Percentiles rank a stretch among this genome's conserved stretches.
Conservation (phyloP, 2,888 invertebrate species). For the Pristionchus mayeri region DNA sequence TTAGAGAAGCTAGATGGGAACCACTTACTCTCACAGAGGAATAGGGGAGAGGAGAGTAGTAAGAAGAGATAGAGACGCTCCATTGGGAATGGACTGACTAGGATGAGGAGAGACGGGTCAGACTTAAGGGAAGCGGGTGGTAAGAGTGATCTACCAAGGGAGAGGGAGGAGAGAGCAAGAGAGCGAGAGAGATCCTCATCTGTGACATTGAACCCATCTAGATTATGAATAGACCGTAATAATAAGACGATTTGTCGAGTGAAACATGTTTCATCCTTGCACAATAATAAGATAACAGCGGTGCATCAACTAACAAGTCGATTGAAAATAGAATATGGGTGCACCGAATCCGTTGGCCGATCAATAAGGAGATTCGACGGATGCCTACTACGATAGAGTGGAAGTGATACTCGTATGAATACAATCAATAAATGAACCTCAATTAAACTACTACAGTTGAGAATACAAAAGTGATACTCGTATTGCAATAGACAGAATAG, state of each 20-base stretch:
- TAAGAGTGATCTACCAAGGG: constrained; percentile 16
- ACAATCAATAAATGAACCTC: constrained; percentile 30
- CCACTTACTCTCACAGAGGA: not conserved
- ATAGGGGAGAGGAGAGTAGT: constrained; percentile 9
- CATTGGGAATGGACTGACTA: not conserved
- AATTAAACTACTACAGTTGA: constrained; percentile 5
- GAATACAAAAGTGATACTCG: constrained; percentile 33
- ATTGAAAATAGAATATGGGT: not conserved
- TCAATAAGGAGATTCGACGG: constrained; percentile 11
- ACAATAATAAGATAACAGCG: constrained; percentile 31
- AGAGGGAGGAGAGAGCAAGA: not conserved
- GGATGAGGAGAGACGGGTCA: not conserved
- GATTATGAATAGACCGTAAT: not conserved
- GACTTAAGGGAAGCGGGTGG: not conserved
- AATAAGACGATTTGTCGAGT: not conserved
- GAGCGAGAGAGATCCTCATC: constrained; percentile 7
- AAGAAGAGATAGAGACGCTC: constrained; percentile 23
- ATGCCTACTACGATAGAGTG: constrained; percentile 26
- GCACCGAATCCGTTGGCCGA: not conserved
- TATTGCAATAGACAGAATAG: not conserved
- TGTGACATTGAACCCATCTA: constrained; percentile 21
- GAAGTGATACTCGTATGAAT: constrained; percentile 1
- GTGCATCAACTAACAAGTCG: constrained; percentile 40
- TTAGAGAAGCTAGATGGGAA: not conserved
- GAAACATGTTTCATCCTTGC: constrained; percentile 38